A percentile compares a stretch with the other conserved stretches of the same genome.
These are phyloP conservation scores for Drosophila navojoa DNA, from an alignment of 1,140 invertebrate species.

Conservation along the genomic window DNA sequence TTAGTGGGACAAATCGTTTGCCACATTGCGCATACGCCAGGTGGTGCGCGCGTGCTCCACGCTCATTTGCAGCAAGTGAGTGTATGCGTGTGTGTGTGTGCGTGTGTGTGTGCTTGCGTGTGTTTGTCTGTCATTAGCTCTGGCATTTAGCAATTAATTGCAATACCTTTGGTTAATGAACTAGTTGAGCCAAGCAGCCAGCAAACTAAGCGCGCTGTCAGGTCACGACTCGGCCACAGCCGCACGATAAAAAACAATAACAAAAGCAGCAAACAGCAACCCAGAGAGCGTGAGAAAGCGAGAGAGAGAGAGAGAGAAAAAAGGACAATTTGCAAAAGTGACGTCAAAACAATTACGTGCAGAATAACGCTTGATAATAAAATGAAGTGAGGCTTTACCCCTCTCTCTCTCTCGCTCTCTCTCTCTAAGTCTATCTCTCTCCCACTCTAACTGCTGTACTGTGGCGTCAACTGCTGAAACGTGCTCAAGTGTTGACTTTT, in stretches of 20 bases:
- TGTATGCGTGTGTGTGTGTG: neutral
- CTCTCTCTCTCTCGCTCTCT: neutral
- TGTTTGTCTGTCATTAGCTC: conserved; percentile 39
- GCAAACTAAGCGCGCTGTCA: neutral
- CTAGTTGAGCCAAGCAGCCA: conserved; percentile 43
- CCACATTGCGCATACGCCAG: conserved; percentile 50
- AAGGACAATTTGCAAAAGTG: conserved; percentile 76
- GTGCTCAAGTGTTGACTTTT: conserved; percentile 81
- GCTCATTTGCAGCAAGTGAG: conserved; percentile 30
- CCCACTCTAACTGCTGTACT: neutral
- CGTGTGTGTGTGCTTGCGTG: neutral
- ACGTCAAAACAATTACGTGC: conserved; percentile 81
- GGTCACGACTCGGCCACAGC: conserved; percentile 36
- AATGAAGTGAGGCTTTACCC: conserved; percentile 64
- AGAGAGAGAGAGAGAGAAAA: conserved; percentile 13
- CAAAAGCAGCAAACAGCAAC: neutral
- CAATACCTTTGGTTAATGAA: conserved; percentile 64
- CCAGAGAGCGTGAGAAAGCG: too few species aligned
- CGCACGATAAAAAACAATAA: conserved; percentile 14
- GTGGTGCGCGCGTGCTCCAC: conserved; percentile 42
- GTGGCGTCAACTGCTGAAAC: conserved; percentile 57
- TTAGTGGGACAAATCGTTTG: conserved; percentile 30
- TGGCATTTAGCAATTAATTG: conserved; percentile 60
- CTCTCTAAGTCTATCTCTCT: neutral
- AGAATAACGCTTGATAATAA: conserved; percentile 79